A percentile compares a stretch with the other conserved stretches of the same genome.
phyloP scores from a whole-genome alignment of 2,797 vertebrate genomes.

The Cirrhinus mrigala region DNA sequence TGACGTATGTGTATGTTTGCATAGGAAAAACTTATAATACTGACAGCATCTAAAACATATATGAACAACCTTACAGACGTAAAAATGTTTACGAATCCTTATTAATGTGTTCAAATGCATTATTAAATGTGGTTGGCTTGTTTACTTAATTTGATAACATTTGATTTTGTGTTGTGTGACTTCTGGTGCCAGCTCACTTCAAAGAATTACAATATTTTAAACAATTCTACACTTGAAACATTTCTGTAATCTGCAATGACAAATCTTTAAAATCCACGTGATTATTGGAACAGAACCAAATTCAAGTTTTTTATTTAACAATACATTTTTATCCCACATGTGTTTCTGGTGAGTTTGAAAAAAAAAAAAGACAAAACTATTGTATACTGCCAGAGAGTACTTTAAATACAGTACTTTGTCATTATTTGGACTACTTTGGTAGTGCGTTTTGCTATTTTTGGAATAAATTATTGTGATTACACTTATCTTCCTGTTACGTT shows the following conservation, averaged over 20 bases:
- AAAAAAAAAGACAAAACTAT: no score
- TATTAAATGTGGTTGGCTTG: background rate
- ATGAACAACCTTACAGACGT: background rate
- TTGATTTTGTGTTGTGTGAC: background rate
- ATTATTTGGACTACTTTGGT: background rate
- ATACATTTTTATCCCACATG: background rate
- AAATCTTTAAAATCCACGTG: background rate
- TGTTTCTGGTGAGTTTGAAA: no score
- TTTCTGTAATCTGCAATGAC: background rate
- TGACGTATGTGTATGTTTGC: background rate
- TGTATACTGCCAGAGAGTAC: background rate
- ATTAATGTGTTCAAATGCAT: background rate
- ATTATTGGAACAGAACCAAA: background rate
- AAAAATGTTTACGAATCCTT: background rate
- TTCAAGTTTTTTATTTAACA: background rate
- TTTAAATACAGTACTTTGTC: background rate
- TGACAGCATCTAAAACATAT: background rate
- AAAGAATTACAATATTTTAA: background rate
- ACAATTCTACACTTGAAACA: no score
- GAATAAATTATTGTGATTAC: background rate
- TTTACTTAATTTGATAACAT: background rate
- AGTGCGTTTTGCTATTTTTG: background rate
- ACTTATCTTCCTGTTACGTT: background rate
- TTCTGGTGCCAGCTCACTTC: background rate
- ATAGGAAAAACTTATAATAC: background rate